Base-by-base conservation (phyloP, 2,113 vertebrate species). In the Corydoras sp. region DNA sequence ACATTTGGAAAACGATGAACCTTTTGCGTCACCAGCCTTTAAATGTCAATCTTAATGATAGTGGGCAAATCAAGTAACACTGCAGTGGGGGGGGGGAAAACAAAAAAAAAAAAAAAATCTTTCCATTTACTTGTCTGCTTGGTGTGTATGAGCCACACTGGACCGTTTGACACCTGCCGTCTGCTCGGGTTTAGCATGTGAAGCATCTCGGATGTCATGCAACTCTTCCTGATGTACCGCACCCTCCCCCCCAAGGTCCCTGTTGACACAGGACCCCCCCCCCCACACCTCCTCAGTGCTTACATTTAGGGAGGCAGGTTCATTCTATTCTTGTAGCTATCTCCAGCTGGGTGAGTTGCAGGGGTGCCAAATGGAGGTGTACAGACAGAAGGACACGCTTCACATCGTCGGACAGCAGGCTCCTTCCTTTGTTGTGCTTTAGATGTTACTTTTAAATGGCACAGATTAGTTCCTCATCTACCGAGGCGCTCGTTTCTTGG, bases 201-300 rank as follows among this genome's bases (percentile, higher is more conserved):
- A 78, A 83, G 79, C 82, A 81, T 94, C 89, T 95, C 90, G 85
- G 68, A 64, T 90, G 67, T 90, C 88, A 3, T 0, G 9, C 85
- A 83, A 82, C 80, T 69, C 65, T 69, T 73, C 68, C 83, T 63
- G 77, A 81, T 76, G 80, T 81, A 78, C 76, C 84, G 73, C 35
- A 24, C 75, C 70, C 73, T 83, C 35, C 35, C 82, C 73, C 74
- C 79, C 81, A 82, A 85, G 35, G 35, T 43, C 35, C 35, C 35
- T 4, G 35, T 43, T 43, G 35, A 43, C 35, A 43, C 35, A 5
- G 35, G 35, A 43, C 35, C 35, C 74, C 74, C 0, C 0, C 18
- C 18, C 74, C 0, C 0, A 1, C 18, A 65, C 85, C 58, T 51
- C 65, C 49, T 75, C 75, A 70, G 0, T 0, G 65, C 84, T 82